Conservation (phyloP, 2,888 invertebrate species). For the Alcis repandata region DNA sequence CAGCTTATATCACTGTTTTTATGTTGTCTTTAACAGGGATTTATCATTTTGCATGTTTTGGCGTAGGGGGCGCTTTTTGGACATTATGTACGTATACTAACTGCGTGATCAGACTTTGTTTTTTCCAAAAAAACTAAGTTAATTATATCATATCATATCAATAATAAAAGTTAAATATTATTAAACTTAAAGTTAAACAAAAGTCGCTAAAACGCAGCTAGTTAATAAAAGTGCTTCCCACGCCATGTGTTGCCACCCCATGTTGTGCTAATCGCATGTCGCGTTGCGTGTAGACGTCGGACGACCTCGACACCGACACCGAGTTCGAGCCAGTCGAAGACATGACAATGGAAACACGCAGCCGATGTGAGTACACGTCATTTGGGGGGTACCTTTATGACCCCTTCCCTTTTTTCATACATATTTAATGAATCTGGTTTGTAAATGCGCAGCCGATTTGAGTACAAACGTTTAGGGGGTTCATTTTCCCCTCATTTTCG, state of each 20-base stretch:
- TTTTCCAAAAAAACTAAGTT: too few species aligned
- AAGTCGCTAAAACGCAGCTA: background rate
- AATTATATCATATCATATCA: too few species aligned
- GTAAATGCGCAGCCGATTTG: too few species aligned
- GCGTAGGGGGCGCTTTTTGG: conserved; percentile 48
- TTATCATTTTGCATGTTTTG: conserved; percentile 47
- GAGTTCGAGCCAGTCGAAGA: conserved; percentile 90
- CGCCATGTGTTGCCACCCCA: background rate
- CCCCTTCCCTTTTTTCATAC: too few species aligned
- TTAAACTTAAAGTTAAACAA: background rate
- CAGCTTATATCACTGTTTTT: conserved; percentile 49
- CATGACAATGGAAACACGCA: conserved; percentile 89
- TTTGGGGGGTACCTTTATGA: too few species aligned
- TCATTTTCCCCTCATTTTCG: too few species aligned
- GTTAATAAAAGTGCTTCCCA: conserved; percentile 5
- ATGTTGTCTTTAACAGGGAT: conserved; percentile 43
- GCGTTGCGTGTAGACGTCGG: conserved; percentile 84
- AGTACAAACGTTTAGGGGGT: too few species aligned
- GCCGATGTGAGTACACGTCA: conserved; percentile 86
- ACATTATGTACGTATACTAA: background rate
- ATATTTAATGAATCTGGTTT: too few species aligned
- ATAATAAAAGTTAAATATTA: too few species aligned
- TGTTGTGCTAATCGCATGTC: conserved; percentile 46
- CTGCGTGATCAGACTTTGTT: background rate
- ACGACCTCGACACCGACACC: conserved; percentile 89